These are phyloP conservation scores for Latrodectus geometricus DNA, from an alignment of 1,140 invertebrate species.

Conservation along the genomic window DNA sequence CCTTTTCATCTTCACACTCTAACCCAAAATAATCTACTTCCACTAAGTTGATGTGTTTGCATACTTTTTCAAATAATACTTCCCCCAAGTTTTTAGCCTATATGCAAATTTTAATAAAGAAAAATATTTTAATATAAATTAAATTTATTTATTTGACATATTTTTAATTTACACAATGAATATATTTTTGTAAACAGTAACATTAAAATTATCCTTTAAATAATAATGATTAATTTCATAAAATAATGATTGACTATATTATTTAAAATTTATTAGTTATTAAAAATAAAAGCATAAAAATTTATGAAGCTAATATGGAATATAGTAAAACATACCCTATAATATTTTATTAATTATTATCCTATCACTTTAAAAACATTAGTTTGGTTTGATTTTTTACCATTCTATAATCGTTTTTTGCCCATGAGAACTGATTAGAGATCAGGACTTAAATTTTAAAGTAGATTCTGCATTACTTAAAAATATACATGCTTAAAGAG, in stretches of 20 bases:
- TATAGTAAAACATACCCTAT: neutral
- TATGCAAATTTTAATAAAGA: constrained; percentile 69
- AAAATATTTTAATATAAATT: too few relatives aligned
- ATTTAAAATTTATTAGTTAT: neutral
- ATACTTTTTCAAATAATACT: constrained; percentile 96
- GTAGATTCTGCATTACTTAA: too few relatives aligned
- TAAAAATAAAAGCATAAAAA: neutral
- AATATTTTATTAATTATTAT: neutral
- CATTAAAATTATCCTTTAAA: neutral
- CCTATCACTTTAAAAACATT: too few relatives aligned
- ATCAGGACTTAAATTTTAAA: too few relatives aligned
- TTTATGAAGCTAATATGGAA: neutral
- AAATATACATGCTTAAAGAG: too few relatives aligned
- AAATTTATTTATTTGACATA: neutral
- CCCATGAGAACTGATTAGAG: too few relatives aligned
- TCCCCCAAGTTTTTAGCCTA: constrained; percentile 94
- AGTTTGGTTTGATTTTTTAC: too few relatives aligned
- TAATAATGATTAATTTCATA: neutral
- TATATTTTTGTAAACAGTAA: neutral
- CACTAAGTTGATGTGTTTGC: constrained; percentile 92
- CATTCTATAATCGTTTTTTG: too few relatives aligned
- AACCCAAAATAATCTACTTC: constrained; percentile 99
- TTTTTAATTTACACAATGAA: too few relatives aligned
- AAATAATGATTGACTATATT: neutral
- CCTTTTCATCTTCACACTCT: constrained; percentile 89